A percentile compares a stretch with the other conserved stretches of the same genome.
Conservation (phyloP, 1,140 invertebrate species). For the Hyposmocoma kahamanoa region DNA sequence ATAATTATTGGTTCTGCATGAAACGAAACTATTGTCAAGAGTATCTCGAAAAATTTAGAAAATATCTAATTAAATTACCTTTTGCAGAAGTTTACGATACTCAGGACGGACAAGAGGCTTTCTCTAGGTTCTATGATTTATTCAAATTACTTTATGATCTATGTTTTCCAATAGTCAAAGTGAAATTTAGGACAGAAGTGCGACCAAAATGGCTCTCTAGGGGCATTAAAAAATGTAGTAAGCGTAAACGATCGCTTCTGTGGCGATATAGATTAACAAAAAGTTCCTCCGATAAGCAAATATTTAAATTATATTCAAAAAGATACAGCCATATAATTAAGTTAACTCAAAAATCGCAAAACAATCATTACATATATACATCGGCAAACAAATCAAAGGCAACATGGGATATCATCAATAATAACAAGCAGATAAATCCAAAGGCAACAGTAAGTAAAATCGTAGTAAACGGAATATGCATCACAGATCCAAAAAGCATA, state of each 20-base stretch:
- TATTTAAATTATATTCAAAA: too few relatives aligned
- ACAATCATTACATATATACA: too few relatives aligned
- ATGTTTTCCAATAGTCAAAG: slow-evolving; percentile 3
- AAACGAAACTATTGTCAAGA: slow-evolving; percentile 2
- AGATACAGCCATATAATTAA: too few relatives aligned
- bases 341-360: too few relatives aligned
- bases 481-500: too few relatives aligned
- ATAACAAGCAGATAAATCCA: too few relatives aligned
- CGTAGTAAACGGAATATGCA: too few relatives aligned
- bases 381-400: too few relatives aligned
- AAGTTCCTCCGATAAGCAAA: too few relatives aligned
- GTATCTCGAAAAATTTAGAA: slow-evolving; percentile 4
- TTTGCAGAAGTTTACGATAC: slow-evolving; percentile 5
- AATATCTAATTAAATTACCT: background rate
- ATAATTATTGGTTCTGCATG: background rate
- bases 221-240: background rate
- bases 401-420: too few relatives aligned
- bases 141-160: slow-evolving; percentile 7
- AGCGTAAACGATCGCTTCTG: background rate
- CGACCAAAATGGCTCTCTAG: slow-evolving; percentile 7
- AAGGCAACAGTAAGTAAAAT: too few relatives aligned
- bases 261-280: slow-evolving; percentile 5
- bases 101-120: background rate
- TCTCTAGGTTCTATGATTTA: background rate
- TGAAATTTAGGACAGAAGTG: background rate